Conservation (phyloP, 2,113 vertebrate genomes). For the Aegotheles bennettii region DNA sequence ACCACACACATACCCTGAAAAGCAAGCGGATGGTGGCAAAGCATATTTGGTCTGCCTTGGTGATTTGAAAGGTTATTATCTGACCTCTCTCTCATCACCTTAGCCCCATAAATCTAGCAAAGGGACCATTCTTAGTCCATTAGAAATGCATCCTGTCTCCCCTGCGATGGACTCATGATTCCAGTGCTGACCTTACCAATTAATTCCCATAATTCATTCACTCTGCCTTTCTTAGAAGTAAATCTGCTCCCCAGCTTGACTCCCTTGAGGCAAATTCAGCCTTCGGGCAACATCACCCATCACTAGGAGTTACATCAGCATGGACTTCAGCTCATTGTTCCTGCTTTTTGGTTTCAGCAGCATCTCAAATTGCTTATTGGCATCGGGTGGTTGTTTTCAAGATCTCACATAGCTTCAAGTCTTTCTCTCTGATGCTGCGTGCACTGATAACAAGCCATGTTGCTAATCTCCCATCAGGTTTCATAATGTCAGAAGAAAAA, state of each 20-base stretch:
- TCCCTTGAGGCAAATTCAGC: not conserved
- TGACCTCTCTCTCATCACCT: constrained; percentile 11
- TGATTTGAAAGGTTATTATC: constrained; percentile 13
- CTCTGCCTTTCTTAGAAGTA: not conserved
- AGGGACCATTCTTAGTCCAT: not conserved
- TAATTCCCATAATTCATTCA: not conserved
- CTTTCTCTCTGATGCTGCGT: not conserved
- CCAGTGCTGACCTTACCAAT: not conserved
- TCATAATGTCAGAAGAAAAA: constrained; percentile 17
- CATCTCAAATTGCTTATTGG: not conserved
- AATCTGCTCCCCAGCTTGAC: not conserved
- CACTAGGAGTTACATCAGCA: not conserved
- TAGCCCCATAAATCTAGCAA: not conserved
- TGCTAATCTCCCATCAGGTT: constrained; percentile 1
- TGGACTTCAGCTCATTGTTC: not conserved
- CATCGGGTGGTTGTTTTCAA: not conserved
- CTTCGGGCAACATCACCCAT: not conserved
- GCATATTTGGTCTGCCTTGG: constrained; percentile 28
- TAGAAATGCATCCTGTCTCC: not conserved
- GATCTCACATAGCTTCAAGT: not conserved
- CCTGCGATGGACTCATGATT: not conserved
- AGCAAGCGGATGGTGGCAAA: not conserved
- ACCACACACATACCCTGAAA: not conserved
- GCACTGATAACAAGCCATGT: not conserved
- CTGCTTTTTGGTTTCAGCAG: not conserved